phyloP scores from a whole-genome alignment of 2,888 invertebrate genomes.

The Tetragnatha montana region DNA sequence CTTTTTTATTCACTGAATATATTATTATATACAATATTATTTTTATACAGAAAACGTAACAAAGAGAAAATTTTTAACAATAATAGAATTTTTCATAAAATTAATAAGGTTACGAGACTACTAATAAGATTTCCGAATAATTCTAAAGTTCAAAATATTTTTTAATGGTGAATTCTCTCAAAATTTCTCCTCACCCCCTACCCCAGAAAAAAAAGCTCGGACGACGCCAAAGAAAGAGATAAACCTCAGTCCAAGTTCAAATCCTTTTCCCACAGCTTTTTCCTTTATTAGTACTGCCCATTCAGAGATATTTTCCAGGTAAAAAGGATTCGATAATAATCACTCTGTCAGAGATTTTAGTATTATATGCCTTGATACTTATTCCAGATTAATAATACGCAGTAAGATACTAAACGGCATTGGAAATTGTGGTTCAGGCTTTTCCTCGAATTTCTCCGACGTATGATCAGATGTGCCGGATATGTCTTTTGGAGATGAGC shows the following conservation, averaged over 20 bases:
- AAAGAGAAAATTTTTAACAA: no score
- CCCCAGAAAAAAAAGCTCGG: no score
- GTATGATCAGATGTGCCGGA: slow-evolving; percentile 66
- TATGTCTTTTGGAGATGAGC: slow-evolving; percentile 29
- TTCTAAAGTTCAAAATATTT: no score
- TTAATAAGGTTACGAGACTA: no score
- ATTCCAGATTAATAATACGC: slow-evolving; percentile 53
- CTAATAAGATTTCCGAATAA: no score
- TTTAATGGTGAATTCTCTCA: no score
- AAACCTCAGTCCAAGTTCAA: neutral
- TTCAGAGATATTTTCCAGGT: slow-evolving; percentile 52
- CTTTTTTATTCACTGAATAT: no score
- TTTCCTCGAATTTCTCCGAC: slow-evolving; percentile 45
- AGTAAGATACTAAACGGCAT: slow-evolving; percentile 50
- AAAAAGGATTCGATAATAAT: slow-evolving; percentile 44
- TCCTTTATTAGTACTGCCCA: slow-evolving; percentile 16
- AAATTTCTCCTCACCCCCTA: no score
- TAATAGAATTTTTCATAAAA: no score
- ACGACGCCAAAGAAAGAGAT: slow-evolving; percentile 25
- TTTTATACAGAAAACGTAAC: no score
- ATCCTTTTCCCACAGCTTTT: neutral
- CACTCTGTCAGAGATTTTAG: slow-evolving; percentile 31
- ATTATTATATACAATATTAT: no score
- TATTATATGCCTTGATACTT: slow-evolving; percentile 40
- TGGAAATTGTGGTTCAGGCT: slow-evolving; percentile 48